Evolutionary conservation across 2,797 vertebrate genomes (phyloP), one percentile per base, ranked within the genome.

Genomic region (Sebastes itinus): DNA sequence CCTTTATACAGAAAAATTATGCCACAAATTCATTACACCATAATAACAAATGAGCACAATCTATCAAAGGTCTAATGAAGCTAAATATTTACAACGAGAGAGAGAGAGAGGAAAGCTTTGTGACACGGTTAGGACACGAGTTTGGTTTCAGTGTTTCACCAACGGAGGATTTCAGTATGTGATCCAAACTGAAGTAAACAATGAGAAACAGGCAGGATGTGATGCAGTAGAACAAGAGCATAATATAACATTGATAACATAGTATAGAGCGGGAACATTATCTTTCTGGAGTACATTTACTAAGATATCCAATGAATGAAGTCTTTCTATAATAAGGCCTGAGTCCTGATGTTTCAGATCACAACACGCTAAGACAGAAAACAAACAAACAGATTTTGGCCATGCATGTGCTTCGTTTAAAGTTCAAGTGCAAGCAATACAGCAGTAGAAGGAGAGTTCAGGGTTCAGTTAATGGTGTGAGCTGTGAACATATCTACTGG

Each of bases 361-460:
- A 94, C 90, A 86, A 88, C 82, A 91, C 87, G 81, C 22, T 72
- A 83, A 92, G 78, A 92, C 79, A 80, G 52, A 46, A 90, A 82
- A 81, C 18, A 79, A 88, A 88, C 71, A 69, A 74, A 84, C 52
- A 72, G 63, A 91, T 88, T 91, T 93, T 91, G 90, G 92, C 92
- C 93, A 95, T 95, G 94, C 94, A 94, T 89, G 91, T 84, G 83
- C 75, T 89, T 80, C 76, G 79, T 88, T 90, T 82, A 84, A 83
- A 93, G 76, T 86, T 86, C 56, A 81, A 92, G 90, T 91, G 90
- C 89, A 91, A 94, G 90, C 91, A 89, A 85, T 85, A 91, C 84
- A 89, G 87, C 81, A 91, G 88, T 81, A 64, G 69, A 30, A 77
- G 84, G 81, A 65, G 72, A 71, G 64, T 89, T 63, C 32, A 32